These are phyloP conservation scores for Batillaria attramentaria DNA, from an alignment of 1,140 invertebrate genomes.

Conservation along the genomic window DNA sequence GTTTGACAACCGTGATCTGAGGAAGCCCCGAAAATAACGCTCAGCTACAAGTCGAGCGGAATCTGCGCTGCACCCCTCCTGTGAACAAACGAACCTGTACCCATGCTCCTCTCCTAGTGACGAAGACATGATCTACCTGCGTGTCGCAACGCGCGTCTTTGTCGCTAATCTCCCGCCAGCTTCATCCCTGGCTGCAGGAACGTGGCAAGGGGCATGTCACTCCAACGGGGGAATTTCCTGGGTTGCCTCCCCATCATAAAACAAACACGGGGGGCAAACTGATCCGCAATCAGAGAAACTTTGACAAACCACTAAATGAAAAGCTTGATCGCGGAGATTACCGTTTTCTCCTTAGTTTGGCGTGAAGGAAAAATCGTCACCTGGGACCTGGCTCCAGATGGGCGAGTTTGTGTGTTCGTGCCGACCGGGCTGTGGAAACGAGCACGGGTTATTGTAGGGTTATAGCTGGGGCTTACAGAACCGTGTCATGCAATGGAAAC, in stretches of 20 bases:
- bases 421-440: no score
- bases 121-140: background rate
- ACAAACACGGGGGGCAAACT: background rate
- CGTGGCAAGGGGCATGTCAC: background rate
- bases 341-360: background rate
- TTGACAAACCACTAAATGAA: background rate
- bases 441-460: no score
- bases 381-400: no score
- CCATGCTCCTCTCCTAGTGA: background rate
- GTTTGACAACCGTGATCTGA: no score
- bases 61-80: background rate
- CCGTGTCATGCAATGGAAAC: no score
- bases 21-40: no score
- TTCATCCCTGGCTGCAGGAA: background rate
- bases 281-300: background rate
- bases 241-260: slow-evolving; percentile 4
- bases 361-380: no score
- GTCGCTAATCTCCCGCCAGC: background rate
- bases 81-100: background rate
- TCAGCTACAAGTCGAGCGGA: background rate
- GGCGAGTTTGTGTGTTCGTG: no score
- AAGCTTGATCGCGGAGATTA: background rate
- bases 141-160: background rate
- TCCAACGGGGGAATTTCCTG: background rate
- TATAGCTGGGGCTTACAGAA: no score